phyloP scores from a whole-genome alignment of 1,140 invertebrate genomes.

The Heliothis virescens region DNA sequence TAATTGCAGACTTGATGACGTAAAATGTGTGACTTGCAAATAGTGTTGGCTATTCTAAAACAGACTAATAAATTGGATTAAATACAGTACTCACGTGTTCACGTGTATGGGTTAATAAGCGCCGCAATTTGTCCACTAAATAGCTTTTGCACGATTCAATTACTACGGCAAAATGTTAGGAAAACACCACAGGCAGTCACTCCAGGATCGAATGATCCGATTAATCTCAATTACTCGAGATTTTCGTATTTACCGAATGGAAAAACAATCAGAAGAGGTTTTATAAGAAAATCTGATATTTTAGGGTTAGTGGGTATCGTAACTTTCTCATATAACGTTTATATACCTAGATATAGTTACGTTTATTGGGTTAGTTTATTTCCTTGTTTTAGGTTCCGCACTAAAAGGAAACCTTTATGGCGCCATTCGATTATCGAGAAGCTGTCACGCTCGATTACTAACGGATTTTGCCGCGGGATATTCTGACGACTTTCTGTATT shows the following conservation, averaged over 20 bases:
- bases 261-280: conserved; percentile 14
- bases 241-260: conserved; percentile 6
- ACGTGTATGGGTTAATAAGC: not conserved
- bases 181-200: not conserved
- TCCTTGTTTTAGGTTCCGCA: conserved; percentile 16
- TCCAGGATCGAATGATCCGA: not conserved
- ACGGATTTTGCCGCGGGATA: not conserved
- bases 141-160: conserved; percentile 10
- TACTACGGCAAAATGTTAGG: not conserved
- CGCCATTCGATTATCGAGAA: conserved; percentile 6
- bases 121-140: not conserved
- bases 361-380: conserved; percentile 14
- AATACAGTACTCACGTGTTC: not conserved
- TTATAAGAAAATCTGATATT: conserved; percentile 31
- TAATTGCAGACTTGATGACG: not conserved
- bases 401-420: conserved; percentile 13
- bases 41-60: not conserved
- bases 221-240: conserved; percentile 6
- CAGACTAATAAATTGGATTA: conserved; percentile 7
- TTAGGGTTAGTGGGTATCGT: not conserved
- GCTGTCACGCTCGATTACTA: not conserved
- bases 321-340: not conserved
- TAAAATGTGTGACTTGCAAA: not conserved
- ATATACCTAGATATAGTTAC: not conserved
- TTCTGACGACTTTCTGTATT: not conserved